Percentiles rank a stretch among this genome's conserved stretches.
Evolutionary conservation across 2,113 vertebrate species (phyloP).

Genomic region (Austrofundulus limnaeus): DNA sequence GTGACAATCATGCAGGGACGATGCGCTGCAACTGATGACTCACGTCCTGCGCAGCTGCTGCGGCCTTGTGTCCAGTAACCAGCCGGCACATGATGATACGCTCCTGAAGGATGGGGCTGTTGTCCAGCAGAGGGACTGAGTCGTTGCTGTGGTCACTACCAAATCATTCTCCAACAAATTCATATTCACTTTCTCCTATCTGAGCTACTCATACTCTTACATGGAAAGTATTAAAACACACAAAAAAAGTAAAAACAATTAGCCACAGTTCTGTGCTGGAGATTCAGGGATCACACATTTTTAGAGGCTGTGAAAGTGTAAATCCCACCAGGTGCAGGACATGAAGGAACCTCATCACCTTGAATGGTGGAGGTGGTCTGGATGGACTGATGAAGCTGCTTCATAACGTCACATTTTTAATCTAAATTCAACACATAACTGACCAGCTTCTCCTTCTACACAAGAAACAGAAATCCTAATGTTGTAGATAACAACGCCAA

Average conservation of each 20-base stretch:
- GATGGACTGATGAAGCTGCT: no score
- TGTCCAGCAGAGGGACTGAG: conserved; percentile 68
- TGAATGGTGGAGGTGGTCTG: no score
- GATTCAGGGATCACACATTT: neutral
- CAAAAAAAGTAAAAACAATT: neutral
- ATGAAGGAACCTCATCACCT: conserved; percentile 51
- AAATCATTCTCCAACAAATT: conserved; percentile 11
- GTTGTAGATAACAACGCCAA: no score
- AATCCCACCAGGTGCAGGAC: conserved; percentile 89
- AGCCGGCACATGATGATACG: conserved; percentile 96
- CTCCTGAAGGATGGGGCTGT: conserved; percentile 89
- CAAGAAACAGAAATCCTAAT: no score
- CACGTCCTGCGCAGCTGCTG: conserved; percentile 82
- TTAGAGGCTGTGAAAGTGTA: neutral
- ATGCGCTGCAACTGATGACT: neutral
- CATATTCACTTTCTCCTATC: conserved; percentile 93
- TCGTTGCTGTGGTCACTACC: neutral
- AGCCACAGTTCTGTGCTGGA: neutral
- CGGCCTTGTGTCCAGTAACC: conserved; percentile 92
- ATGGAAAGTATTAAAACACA: no score
- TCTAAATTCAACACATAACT: no score
- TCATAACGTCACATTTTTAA: no score
- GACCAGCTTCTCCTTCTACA: no score
- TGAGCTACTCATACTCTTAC: no score
- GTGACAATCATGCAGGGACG: neutral